Evolutionary conservation across 35 echinoderm and acorn worm genomes (phyloP).

Genomic region (Nesometra sesokonis): DNA sequence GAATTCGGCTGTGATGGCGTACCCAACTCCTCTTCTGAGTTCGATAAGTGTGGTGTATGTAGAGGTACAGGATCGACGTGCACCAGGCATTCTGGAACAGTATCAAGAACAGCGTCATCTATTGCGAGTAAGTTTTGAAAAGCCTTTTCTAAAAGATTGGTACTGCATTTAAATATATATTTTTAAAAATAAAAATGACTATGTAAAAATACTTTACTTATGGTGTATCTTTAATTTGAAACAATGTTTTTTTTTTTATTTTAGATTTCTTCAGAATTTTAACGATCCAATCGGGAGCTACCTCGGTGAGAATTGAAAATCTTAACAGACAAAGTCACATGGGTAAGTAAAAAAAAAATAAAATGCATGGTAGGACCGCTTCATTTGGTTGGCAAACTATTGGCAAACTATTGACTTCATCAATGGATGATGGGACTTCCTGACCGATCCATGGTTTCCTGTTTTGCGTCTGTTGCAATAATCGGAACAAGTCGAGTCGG

Average conservation of each 20-base stretch:
- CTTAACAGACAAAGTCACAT: neutral
- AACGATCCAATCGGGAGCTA: neutral
- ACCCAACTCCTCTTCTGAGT: neutral
- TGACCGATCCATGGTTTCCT: no score
- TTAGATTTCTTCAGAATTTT: neutral
- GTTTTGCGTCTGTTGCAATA: no score
- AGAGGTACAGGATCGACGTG: neutral
- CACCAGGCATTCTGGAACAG: neutral
- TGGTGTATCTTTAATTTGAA: no score
- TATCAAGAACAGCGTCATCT: neutral
- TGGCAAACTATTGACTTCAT: no score
- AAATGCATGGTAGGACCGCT: neutral
- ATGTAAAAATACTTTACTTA: no score
- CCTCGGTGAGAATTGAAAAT: neutral
- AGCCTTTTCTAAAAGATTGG: no score
- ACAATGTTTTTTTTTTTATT: neutral
- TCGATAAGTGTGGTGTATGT: neutral
- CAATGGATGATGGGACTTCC: no score
- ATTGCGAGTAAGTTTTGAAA: neutral
- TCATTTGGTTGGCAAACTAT: no score
- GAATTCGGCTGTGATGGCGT: neutral
- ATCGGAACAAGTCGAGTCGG: no score
- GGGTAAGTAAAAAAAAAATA: neutral
- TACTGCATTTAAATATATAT: no score
- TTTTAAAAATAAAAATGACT: no score